Percentiles rank a stretch among this genome's conserved stretches.
Conservation (phyloP, 2,797 vertebrate species). For the Smutsia temminckii region DNA sequence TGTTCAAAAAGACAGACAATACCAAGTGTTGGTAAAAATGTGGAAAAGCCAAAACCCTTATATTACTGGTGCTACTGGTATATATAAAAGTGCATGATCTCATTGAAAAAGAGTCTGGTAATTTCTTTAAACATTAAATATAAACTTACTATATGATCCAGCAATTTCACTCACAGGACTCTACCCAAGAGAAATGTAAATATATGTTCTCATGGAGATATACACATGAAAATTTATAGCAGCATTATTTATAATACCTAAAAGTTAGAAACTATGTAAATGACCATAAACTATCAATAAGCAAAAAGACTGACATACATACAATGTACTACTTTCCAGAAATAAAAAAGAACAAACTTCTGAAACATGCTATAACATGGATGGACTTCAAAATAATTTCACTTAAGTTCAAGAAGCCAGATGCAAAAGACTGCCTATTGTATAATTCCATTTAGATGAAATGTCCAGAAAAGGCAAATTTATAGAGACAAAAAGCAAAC, state of each 20-base stretch:
- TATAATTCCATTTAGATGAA: slow-evolving; percentile 9
- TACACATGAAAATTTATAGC: slow-evolving; percentile 1
- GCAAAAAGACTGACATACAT: not conserved
- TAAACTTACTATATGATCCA: not conserved
- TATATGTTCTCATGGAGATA: not conserved
- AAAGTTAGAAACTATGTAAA: not conserved
- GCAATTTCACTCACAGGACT: not conserved
- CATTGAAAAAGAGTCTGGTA: not conserved
- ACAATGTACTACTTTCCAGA: not conserved
- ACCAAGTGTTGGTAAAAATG: not conserved
- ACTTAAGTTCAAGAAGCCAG: not conserved
- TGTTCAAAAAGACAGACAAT: not conserved
- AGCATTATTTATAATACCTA: not conserved
- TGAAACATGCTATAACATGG: not conserved
- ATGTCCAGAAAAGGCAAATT: not conserved
- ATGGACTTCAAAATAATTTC: not conserved
- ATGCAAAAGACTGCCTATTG: not conserved
- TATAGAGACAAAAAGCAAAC: slow-evolving; percentile 28
- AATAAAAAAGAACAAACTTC: slow-evolving; percentile 16
- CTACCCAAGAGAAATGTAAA: not conserved
- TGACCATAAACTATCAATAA: not conserved
- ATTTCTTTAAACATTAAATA: not conserved
- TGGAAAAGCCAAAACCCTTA: not conserved
- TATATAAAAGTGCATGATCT: not conserved
- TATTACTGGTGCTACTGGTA: not conserved